Evolutionary conservation across 2,113 vertebrate genomes (phyloP), one percentile per base, ranked within the genome.

Genomic region (Prinia subflava): DNA sequence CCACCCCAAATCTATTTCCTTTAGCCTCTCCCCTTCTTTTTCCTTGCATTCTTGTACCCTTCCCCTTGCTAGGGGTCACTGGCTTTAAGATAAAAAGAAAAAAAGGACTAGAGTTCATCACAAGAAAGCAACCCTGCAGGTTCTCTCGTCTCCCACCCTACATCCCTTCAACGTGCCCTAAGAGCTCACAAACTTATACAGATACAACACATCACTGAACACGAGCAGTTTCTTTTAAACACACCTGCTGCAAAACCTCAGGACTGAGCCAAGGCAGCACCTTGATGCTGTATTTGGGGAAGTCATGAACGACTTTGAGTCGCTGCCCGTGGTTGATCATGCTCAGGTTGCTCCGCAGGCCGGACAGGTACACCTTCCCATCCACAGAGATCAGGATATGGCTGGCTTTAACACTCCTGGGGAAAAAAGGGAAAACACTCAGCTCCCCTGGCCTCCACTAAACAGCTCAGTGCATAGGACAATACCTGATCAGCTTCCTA

Each of bases 181-280:
- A 37, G n/a, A 79, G 37, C 74, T 75, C 44, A 60, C 22, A 41
- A 53, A 53, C 73, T 57, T 11, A 13, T 2, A 41, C 16, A 81
- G 53, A 25, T 9, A 33, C 12, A 37, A 19, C 13, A 4, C 33
- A 31, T 24, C n/a, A 52, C 53, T 68, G 31, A 76, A 53, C 65
- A 62, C 11, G 9, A 74, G 23, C 18, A 41, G 27, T 3, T 28
- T 46, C 25, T 60, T 83, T 41, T 8, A 6, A 75, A 93, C 97
- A 70, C 53, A 99, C 99, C 99, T 99, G 99, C 96, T 99, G 99
- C 77, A 99, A 96, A 79, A 99, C 99, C 94, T 99, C 99, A 0
- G 99, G 99, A 91, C 99, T 99, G 69, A 99, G 99, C 99, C 99
- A 99, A 2, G 99, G 99, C 81, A 99, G 97, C 77, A 99, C 99